Percentiles rank a stretch among this genome's conserved stretches.
Conservation (phyloP, 2,888 invertebrate genomes). For the Eilema caniola region DNA sequence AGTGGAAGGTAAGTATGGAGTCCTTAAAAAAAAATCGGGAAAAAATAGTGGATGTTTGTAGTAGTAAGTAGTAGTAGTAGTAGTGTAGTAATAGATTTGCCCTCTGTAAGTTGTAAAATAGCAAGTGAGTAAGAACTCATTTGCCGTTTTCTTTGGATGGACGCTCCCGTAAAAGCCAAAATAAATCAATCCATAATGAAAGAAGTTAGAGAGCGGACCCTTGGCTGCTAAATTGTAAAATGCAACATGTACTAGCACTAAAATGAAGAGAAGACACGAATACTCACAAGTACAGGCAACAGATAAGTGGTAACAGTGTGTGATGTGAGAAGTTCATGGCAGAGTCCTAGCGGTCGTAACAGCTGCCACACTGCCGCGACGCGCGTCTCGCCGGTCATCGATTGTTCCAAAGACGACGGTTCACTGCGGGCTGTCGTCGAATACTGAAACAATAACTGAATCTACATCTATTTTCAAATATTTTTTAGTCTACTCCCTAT, state of each 20-base stretch:
- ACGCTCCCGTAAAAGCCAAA: neutral
- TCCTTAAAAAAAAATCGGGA: too few species aligned
- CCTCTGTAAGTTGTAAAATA: neutral
- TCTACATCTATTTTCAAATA: neutral
- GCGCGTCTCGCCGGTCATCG: conserved; percentile 74
- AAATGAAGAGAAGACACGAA: neutral
- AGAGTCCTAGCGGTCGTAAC: conserved; percentile 96
- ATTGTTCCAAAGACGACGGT: conserved; percentile 77
- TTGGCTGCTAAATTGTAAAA: too few species aligned
- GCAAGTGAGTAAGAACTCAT: neutral
- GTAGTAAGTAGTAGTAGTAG: too few species aligned
- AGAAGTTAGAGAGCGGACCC: neutral
- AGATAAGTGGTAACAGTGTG: conserved; percentile 97
- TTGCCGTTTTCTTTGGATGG: neutral
- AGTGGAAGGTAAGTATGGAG: too few species aligned
- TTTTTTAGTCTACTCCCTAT: too few species aligned
- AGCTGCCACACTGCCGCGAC: conserved; percentile 87
- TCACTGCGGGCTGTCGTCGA: conserved; percentile 70
- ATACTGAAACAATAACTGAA: conserved; percentile 32
- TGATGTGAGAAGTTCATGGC: conserved; percentile 96
- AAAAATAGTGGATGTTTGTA: too few species aligned
- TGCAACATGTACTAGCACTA: neutral
- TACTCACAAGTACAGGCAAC: conserved; percentile 94
- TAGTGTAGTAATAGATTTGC: too few species aligned
- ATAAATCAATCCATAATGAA: neutral